Percentiles rank a stretch among this genome's conserved stretches.
These are phyloP conservation scores for Dynastes hyllus DNA, from an alignment of 2,888 invertebrate genomes.

Conservation along the genomic window DNA sequence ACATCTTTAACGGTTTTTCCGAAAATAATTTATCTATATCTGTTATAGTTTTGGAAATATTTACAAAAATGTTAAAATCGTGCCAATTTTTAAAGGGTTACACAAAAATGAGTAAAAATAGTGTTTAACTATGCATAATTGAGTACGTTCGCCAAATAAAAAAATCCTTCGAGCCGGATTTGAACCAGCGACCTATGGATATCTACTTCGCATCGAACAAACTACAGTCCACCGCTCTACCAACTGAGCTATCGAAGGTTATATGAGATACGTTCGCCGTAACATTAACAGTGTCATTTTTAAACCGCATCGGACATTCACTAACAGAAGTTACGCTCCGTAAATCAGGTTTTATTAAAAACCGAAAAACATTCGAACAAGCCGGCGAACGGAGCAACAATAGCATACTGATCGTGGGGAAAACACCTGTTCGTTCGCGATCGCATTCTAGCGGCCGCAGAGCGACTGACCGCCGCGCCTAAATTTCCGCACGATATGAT, in stretches of 20 bases:
- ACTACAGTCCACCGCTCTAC: constrained; percentile 70
- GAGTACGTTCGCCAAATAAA: constrained; percentile 32
- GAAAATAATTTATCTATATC: too few species aligned
- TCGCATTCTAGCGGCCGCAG: constrained; percentile 2
- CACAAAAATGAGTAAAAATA: too few species aligned
- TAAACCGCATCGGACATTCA: background rate
- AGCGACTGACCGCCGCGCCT: constrained; percentile 18
- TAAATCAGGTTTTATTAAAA: constrained; percentile 35
- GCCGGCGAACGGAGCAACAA: background rate
- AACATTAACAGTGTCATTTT: background rate
- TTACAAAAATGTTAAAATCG: too few species aligned
- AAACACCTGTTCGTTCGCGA: constrained; percentile 40
- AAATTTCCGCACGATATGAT: constrained; percentile 42
- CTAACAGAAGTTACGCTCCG: background rate
- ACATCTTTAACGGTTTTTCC: too few species aligned
- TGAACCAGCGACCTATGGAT: constrained; percentile 82
- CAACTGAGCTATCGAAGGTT: constrained; percentile 69
- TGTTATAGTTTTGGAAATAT: too few species aligned
- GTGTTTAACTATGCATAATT: background rate
- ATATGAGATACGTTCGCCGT: background rate
- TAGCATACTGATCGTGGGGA: constrained; percentile 7
- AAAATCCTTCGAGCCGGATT: constrained; percentile 79
- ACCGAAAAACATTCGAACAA: constrained; percentile 4
- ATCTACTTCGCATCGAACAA: constrained; percentile 58
- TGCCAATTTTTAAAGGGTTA: too few species aligned